These are phyloP conservation scores for Caenorhabditis imperialis DNA, from an alignment of 2,888 invertebrate species.

Conservation along the genomic window DNA sequence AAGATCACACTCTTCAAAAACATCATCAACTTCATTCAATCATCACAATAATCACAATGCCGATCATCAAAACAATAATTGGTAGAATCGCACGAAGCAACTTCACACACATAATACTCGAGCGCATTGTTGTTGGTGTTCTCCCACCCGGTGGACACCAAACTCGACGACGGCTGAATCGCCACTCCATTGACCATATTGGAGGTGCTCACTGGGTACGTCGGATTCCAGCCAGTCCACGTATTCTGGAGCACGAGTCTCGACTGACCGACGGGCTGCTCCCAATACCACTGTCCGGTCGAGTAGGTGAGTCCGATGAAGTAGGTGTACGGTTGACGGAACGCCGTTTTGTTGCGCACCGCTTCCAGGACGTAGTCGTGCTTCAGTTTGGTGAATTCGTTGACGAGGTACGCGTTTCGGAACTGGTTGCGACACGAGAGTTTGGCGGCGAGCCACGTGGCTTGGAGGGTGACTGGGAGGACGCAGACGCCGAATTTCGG, in stretches of 20 bases:
- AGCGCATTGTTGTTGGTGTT: background rate
- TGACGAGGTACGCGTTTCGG: slow-evolving; percentile 19
- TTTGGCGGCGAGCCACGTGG: slow-evolving; percentile 23
- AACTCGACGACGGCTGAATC: no score
- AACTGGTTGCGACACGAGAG: slow-evolving; percentile 15
- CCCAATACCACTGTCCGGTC: slow-evolving; percentile 17
- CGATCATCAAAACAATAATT: slow-evolving; percentile 2
- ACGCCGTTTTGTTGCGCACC: background rate
- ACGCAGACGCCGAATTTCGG: slow-evolving; percentile 26
- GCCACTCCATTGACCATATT: no score
- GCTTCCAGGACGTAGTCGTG: slow-evolving; percentile 17
- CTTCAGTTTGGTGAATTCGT: slow-evolving; percentile 10
- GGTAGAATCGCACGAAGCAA: background rate
- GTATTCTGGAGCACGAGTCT: background rate
- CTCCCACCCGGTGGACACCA: background rate
- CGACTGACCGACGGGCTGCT: slow-evolving; percentile 17
- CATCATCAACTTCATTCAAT: no score
- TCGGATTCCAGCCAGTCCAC: no score
- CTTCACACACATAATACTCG: slow-evolving; percentile 13
- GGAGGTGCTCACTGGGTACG: no score
- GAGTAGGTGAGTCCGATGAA: slow-evolving; percentile 17
- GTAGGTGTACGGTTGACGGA: slow-evolving; percentile 11
- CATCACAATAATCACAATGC: no score
- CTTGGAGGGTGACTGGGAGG: background rate
- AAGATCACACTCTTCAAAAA: no score